Conservation (phyloP, 2,797 vertebrate genomes). For the Tarsius wallacei region DNA sequence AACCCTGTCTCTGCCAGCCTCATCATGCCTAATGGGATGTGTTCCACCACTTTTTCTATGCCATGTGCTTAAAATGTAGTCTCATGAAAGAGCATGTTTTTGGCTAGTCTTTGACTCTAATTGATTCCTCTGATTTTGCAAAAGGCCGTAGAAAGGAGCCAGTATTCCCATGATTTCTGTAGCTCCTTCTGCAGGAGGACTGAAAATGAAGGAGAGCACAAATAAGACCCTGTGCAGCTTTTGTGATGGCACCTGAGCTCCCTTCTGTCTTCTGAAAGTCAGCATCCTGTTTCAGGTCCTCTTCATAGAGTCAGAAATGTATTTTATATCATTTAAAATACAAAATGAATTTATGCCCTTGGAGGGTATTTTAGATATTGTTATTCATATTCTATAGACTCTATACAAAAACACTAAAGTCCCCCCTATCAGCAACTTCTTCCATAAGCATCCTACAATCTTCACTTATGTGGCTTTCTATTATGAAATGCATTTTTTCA, state of each 20-base stretch:
- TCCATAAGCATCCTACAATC: not conserved
- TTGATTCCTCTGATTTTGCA: not conserved
- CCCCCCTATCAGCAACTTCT: not conserved
- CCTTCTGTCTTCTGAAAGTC: not conserved
- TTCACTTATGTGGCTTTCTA: not conserved
- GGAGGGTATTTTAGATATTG: not conserved
- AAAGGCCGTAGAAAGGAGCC: not conserved
- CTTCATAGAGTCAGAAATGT: not conserved
- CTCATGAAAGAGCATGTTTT: not conserved
- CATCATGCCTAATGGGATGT: too few relatives aligned
- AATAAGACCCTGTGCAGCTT: accelerated
- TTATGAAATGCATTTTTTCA: too few relatives aligned
- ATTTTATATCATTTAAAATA: not conserved
- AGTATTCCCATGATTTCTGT: too few relatives aligned
- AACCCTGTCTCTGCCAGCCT: not conserved
- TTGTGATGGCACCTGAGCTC: not conserved
- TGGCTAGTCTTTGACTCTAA: not conserved
- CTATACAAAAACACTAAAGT: not conserved
- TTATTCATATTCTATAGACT: not conserved
- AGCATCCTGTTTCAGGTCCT: not conserved
- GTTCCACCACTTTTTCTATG: not conserved
- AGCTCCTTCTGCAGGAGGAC: not conserved
- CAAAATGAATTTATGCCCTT: not conserved
- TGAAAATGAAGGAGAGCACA: not conserved
- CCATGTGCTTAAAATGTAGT: not conserved